These are phyloP conservation scores for Columba livia DNA, from an alignment of 2,113 vertebrate genomes.

Conservation along the genomic window DNA sequence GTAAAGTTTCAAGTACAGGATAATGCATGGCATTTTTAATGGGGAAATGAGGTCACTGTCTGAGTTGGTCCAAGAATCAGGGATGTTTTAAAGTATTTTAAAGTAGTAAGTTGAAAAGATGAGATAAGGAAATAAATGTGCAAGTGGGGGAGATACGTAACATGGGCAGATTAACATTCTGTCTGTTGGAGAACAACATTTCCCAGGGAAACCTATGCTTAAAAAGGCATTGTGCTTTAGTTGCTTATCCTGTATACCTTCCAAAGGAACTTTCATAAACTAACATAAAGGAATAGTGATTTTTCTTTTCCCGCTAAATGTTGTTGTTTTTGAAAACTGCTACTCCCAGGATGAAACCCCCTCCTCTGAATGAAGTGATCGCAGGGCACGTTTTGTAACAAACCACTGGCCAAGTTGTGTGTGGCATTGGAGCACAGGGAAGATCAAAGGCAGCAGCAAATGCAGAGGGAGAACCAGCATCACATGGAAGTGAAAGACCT, in stretches of 20 bases:
- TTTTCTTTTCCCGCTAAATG: neutral
- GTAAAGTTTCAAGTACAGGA: neutral
- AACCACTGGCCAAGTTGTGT: neutral
- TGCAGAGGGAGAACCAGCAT: neutral
- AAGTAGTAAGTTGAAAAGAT: neutral
- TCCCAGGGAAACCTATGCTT: neutral
- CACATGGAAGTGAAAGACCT: neutral
- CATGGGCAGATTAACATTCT: neutral
- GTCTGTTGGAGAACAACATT: neutral
- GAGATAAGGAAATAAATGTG: neutral
- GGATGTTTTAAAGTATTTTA: neutral
- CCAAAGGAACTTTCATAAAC: neutral
- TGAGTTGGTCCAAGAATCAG: neutral
- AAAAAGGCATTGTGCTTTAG: neutral
- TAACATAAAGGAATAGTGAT: neutral
- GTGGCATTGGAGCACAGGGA: neutral
- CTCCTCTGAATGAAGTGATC: neutral
- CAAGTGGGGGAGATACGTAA: neutral
- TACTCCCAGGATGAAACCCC: neutral
- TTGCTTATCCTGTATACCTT: neutral
- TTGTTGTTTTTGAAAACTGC: neutral
- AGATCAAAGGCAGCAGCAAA: slow-evolving; percentile 5
- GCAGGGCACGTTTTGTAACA: neutral
- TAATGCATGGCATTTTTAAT: neutral
- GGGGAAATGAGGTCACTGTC: neutral